These are phyloP conservation scores for Pampus argenteus DNA, from an alignment of 2,797 vertebrate genomes.

Conservation along the genomic window DNA sequence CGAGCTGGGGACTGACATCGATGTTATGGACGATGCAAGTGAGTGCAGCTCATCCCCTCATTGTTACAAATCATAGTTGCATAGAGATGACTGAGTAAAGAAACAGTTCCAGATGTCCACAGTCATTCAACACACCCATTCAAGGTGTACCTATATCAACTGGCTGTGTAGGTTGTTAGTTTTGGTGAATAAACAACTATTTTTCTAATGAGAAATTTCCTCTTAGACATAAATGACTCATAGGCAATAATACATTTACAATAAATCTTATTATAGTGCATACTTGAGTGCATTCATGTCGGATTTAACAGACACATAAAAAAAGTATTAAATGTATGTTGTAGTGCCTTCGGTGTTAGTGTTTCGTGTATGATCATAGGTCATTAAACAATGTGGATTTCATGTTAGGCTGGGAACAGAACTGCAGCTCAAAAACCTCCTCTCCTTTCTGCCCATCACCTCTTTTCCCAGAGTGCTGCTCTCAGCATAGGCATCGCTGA, in stretches of 20 bases:
- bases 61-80: slow-evolving; percentile 1
- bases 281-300: not conserved
- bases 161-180: not conserved
- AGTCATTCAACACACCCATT: not conserved
- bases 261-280: not conserved
- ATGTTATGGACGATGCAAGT: slow-evolving; percentile 99
- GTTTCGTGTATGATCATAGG: too few species aligned
- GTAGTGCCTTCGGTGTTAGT: too few species aligned
- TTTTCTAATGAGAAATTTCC: too few species aligned
- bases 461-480: slow-evolving; percentile 57
- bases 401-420: not conserved
- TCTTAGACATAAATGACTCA: not conserved
- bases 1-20: slow-evolving; percentile 92
- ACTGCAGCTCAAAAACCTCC: slow-evolving; percentile 22
- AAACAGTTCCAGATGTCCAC: not conserved
- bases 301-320: too few species aligned
- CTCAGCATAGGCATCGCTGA: slow-evolving; percentile 65
- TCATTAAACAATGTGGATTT: too few species aligned
- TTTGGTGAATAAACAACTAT: too few species aligned
- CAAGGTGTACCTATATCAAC: not conserved
- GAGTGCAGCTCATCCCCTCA: slow-evolving; percentile 77
- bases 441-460: slow-evolving; percentile 28
- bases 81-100: not conserved
- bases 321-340: too few species aligned
- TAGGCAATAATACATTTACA: not conserved